Percentiles rank a stretch among this genome's conserved stretches.
Evolutionary conservation across 2,888 invertebrate species (phyloP).

Genomic region (Pristionchus arcanus): DNA sequence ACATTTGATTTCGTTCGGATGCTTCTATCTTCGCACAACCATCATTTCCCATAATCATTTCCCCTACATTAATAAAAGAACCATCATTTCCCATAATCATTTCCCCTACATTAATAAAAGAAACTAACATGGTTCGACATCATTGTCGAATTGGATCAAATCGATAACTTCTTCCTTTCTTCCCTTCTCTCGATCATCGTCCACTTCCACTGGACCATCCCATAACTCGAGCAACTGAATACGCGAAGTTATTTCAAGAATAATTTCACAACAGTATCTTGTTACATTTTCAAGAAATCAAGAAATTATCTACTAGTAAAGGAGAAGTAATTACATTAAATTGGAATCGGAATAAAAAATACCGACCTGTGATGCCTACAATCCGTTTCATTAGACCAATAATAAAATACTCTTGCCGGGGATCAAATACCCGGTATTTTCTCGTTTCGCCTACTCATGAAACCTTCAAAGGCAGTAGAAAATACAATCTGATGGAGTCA

Average conservation of each 20-base stretch:
- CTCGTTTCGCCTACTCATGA: not conserved
- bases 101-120: not conserved
- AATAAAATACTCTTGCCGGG: too few species aligned
- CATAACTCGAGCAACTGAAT: slow-evolving; percentile 19
- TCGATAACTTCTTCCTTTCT: slow-evolving; percentile 53
- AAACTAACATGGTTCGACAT: slow-evolving; percentile 1
- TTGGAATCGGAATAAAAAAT: too few species aligned
- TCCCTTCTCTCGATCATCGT: slow-evolving; percentile 63
- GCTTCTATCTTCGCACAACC: not conserved
- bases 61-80: not conserved
- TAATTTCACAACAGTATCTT: not conserved
- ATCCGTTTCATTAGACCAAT: too few species aligned
- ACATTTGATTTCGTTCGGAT: not conserved
- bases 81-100: too few species aligned
- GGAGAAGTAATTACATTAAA: too few species aligned
- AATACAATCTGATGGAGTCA: not conserved
- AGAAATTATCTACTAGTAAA: too few species aligned
- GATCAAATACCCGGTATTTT: not conserved
- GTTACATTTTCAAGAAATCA: not conserved
- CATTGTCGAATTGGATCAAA: slow-evolving; percentile 47
- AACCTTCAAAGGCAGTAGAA: not conserved
- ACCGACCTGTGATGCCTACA: too few species aligned
- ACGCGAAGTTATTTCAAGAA: not conserved
- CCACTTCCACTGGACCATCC: slow-evolving; percentile 64
- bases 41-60: too few species aligned